These are phyloP conservation scores for Leptocoma aspasia DNA, from an alignment of 2,113 vertebrate species.

Conservation along the genomic window DNA sequence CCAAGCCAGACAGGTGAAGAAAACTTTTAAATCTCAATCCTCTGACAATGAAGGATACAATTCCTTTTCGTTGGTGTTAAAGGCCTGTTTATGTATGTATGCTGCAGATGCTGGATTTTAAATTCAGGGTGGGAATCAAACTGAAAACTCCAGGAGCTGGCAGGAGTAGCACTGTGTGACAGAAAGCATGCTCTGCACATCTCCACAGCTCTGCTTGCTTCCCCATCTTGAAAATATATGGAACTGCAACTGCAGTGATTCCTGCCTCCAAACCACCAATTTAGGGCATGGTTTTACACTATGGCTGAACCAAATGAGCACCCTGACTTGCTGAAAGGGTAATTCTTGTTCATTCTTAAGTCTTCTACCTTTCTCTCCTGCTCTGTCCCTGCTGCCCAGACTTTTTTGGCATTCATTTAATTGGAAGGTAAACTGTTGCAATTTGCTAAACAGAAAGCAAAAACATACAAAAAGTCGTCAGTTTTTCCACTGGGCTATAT, in stretches of 20 bases:
- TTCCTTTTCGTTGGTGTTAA: not conserved
- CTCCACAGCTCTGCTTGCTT: not conserved
- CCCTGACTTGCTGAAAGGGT: not conserved
- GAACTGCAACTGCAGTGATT: not conserved
- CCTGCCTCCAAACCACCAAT: not conserved
- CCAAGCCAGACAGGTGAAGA: not conserved
- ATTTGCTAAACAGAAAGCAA: not conserved
- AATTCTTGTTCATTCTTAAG: not conserved
- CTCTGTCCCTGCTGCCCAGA: not conserved
- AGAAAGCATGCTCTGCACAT: not conserved
- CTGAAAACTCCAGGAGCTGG: not conserved
- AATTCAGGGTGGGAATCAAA: not conserved
- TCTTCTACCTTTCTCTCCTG: not conserved
- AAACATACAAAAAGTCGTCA: not conserved
- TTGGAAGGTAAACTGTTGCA: not conserved
- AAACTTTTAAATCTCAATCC: not conserved
- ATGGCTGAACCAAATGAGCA: not conserved
- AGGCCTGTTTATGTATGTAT: not conserved
- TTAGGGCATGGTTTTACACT: not conserved
- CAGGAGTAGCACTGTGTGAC: not conserved
- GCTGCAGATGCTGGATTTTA: not conserved
- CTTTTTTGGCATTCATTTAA: not conserved
- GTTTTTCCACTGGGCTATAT: not conserved
- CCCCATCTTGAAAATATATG: not conserved
- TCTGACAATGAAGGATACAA: not conserved